Percentiles rank a stretch among this genome's conserved stretches.
Evolutionary conservation across 2,113 vertebrate genomes (phyloP).

Genomic region (Pampusana beccarii): DNA sequence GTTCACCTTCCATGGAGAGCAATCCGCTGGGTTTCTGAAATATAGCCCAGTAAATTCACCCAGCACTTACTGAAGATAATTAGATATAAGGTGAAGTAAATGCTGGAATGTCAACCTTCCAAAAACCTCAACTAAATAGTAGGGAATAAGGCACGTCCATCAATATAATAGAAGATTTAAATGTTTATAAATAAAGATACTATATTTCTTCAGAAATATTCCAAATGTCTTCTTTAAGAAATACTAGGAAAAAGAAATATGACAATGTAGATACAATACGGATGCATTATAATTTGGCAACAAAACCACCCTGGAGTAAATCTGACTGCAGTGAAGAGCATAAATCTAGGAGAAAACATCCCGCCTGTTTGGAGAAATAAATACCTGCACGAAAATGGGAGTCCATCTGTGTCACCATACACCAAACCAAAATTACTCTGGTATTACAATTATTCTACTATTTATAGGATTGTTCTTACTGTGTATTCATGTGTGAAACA

Average conservation of each 20-base stretch:
- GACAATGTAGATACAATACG: not conserved
- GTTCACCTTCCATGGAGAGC: constrained; percentile 82
- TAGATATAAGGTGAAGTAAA: not conserved
- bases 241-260: not conserved
- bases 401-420: not conserved
- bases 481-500: not conserved
- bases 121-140: not conserved
- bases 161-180: not conserved
- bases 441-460: not conserved
- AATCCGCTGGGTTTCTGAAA: constrained; percentile 86
- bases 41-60: not conserved
- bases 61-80: not conserved
- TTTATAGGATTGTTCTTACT: not conserved
- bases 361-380: not conserved
- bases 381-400: not conserved
- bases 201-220: not conserved
- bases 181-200: not conserved
- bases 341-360: not conserved
- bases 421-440: not conserved
- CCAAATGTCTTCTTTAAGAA: not conserved
- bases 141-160: not conserved
- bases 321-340: not conserved
- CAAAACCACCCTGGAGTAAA: not conserved
- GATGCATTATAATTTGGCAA: not conserved
- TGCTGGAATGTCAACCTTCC: not conserved